Conservation (phyloP, 2,113 vertebrate genomes). For the Ochotona princeps region DNA sequence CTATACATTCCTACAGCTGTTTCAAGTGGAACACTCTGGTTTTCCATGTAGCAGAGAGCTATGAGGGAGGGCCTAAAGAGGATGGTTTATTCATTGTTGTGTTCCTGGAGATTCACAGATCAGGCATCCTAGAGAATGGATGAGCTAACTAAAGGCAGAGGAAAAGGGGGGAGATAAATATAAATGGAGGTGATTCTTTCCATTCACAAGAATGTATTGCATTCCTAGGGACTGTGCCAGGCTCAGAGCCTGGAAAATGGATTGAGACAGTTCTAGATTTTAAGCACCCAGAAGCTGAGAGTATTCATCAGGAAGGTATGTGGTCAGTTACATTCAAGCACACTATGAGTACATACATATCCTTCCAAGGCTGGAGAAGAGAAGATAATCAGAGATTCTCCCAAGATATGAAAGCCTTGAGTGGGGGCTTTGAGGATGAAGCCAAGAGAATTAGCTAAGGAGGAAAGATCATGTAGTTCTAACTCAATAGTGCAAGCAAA, state of each 20-base stretch:
- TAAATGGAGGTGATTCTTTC: not conserved
- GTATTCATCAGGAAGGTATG: not conserved
- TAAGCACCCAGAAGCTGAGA: not conserved
- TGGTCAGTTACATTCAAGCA: not conserved
- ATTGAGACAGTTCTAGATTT: not conserved
- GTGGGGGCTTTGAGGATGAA: not conserved
- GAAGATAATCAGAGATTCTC: not conserved
- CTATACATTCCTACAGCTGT: not conserved
- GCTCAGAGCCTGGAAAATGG: not conserved
- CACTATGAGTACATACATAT: not conserved
- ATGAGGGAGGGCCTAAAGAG: not conserved
- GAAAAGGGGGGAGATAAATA: slow-evolving; percentile 11
- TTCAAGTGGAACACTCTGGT: not conserved
- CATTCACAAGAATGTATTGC: not conserved
- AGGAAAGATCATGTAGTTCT: not conserved
- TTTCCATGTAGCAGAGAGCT: not conserved
- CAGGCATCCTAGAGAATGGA: not conserved
- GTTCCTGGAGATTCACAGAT: not conserved
- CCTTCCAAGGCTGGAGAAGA: not conserved
- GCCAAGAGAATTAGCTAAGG: not conserved
- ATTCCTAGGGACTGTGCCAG: not conserved
- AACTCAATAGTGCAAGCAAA: not conserved
- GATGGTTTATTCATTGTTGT: not conserved
- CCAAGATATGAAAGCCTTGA: not conserved
- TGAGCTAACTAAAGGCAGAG: not conserved